These are phyloP conservation scores for Nannoperca australis DNA, from an alignment of 2,797 vertebrate species.

Conservation along the genomic window DNA sequence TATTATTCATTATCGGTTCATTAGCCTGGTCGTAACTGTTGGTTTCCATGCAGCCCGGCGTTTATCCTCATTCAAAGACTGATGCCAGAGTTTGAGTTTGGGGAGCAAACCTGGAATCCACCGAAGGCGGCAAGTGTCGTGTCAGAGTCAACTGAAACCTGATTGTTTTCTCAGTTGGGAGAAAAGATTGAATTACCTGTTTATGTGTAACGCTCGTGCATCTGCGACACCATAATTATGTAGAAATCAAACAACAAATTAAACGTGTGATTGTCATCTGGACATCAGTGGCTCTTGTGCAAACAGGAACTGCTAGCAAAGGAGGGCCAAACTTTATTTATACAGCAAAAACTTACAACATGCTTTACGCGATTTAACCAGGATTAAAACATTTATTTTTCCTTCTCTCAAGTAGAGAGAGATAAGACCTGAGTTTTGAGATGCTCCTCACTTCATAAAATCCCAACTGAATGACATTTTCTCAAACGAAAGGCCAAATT, in stretches of 20 bases:
- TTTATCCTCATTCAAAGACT: conserved; percentile 31
- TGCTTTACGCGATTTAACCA: too few relatives aligned
- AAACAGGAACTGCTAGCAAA: too few relatives aligned
- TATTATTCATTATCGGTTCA: conserved; percentile 65
- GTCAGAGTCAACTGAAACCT: conserved; percentile 7
- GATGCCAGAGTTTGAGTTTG: conserved; percentile 18
- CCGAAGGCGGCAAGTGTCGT: not conserved
- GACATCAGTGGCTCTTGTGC: too few relatives aligned
- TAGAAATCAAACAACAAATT: not conserved
- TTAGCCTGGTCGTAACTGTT: conserved; percentile 77
- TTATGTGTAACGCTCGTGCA: not conserved
- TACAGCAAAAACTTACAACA: too few relatives aligned
- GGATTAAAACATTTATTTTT: too few relatives aligned
- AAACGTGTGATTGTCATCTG: too few relatives aligned
- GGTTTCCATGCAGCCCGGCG: conserved; percentile 85
- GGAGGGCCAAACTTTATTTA: too few relatives aligned
- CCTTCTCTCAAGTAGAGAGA: too few relatives aligned
- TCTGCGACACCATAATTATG: not conserved
- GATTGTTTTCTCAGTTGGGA: not conserved
- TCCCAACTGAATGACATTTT: too few relatives aligned
- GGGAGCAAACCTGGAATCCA: conserved; percentile 10
- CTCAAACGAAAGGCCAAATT: too few relatives aligned
- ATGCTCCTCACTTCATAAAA: not conserved
- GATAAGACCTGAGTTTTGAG: not conserved
- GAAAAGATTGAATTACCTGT: not conserved